Evolutionary conservation across 2,113 vertebrate species (phyloP).

Genomic region (Triplophysa dalaica): DNA sequence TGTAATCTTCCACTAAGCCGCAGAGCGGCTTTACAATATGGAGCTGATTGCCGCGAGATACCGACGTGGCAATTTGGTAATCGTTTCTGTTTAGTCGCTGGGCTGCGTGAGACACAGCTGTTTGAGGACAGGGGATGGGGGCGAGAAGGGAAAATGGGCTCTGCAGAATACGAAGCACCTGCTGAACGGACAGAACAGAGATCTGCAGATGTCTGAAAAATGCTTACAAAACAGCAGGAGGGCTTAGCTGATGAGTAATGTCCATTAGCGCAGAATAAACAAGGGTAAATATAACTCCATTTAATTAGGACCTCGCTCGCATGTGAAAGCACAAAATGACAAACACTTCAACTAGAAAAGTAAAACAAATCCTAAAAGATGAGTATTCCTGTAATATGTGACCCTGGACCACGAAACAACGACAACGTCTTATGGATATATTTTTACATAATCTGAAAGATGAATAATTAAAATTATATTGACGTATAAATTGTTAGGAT

Average conservation of each 20-base stretch:
- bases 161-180: neutral
- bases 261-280: neutral
- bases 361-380: no score
- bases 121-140: neutral
- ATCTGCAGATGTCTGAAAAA: neutral
- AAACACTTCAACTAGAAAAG: neutral
- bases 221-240: neutral
- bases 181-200: neutral
- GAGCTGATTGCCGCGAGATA: conserved; percentile 51
- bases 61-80: conserved; percentile 37
- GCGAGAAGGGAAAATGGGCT: neutral
- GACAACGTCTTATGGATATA: no score
- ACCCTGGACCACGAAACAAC: no score
- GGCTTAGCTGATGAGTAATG: neutral
- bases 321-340: neutral
- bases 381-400: neutral
- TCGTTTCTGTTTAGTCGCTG: conserved; percentile 3
- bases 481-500: no score
- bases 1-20: conserved; percentile 49
- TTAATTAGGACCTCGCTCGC: neutral
- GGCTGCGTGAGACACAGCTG: neutral
- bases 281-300: neutral
- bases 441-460: no score
- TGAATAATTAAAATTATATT: no score
- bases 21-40: conserved; percentile 37